Evolutionary conservation across 2,888 invertebrate species (phyloP), one percentile per base, ranked within the genome.

Genomic region (Tineola bisselliella): DNA sequence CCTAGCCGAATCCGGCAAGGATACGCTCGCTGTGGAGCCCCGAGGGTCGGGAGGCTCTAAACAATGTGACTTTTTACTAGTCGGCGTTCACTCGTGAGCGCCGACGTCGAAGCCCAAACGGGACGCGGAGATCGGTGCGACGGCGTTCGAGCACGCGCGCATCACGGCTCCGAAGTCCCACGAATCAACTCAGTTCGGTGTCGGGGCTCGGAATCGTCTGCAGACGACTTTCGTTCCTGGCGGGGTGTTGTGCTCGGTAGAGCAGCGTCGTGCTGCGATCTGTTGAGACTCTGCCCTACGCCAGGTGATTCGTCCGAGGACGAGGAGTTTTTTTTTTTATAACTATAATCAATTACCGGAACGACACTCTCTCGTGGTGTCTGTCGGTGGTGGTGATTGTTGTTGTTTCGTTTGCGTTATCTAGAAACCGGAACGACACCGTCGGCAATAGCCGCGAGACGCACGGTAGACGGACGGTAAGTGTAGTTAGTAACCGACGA

Each of bases 221-320:
- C 77, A 89, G 83, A 89, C 89, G 88, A 89, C 88, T 87, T 88
- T 77, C 74, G 80, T 88, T 82, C 87, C 82, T 81, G 88, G 86
- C 89, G 82, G 88, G 88, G 88, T 88, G 86, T 88, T 86, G 88
- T 88, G 88, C 79, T 76, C 86, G 81, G 87, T 86, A 88, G 88
- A 88, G 88, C 87, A 87, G 88, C 82, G 79, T 68, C 83, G 81
- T 78, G 81, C 84, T 89, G 88, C 88, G 86, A 89, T 88, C 88
- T 84, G 84, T 88, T 89, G 88, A 89, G 88, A 88, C 88, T 88
- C 76, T 81, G 81, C 88, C 87, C 79, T 76, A 68, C 66, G 77
- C 75, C 75, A 75, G 73, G 71, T 43, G 59, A 59, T 59, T 59
- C 59, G 59, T 59, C 59, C 33, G 43, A 59, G 59, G 43, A 59